These are phyloP conservation scores for Drosophila suboccidentalis DNA, from an alignment of 2,888 invertebrate species.

Conservation along the genomic window DNA sequence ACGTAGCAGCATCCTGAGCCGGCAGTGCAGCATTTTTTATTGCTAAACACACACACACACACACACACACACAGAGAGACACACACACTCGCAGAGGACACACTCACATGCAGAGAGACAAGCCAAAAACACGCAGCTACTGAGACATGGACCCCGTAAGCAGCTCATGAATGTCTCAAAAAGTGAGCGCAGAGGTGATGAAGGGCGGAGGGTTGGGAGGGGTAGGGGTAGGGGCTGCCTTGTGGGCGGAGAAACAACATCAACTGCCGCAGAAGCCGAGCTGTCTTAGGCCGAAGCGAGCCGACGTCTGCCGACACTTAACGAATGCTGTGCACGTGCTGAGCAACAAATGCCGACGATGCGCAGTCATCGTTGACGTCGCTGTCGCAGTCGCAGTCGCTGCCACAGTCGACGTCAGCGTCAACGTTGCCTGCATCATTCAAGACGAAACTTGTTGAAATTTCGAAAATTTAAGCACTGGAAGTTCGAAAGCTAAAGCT, in stretches of 20 bases:
- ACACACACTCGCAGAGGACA: conserved; percentile 14
- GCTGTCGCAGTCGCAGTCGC: conserved; percentile 10
- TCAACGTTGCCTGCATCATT: conserved; percentile 35
- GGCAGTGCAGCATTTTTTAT: conserved; percentile 59
- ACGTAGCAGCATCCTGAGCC: conserved; percentile 50
- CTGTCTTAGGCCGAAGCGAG: conserved; percentile 6
- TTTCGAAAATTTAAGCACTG: conserved; percentile 67
- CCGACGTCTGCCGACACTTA: conserved; percentile 26
- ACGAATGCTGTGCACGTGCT: conserved; percentile 53
- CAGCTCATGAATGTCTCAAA: conserved; percentile 46
- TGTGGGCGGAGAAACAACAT: background rate
- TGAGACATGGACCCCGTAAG: conserved; percentile 35
- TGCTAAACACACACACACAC: conserved; percentile 38
- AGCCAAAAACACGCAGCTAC: conserved; percentile 31
- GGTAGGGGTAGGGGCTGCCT: background rate
- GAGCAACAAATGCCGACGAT: conserved; percentile 74
- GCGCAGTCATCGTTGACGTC: conserved; percentile 7
- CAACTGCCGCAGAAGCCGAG: conserved; percentile 46
- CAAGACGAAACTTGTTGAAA: conserved; percentile 71
- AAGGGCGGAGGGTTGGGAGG: background rate
- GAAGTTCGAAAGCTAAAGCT: conserved; percentile 67
- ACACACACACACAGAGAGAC: conserved; percentile 11
- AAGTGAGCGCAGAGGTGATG: conserved; percentile 6
- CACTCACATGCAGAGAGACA: conserved; percentile 12
- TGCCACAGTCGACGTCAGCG: conserved; percentile 4